These are phyloP conservation scores for Dryobotodes eremita DNA, from an alignment of 2,888 invertebrate species.

Conservation along the genomic window DNA sequence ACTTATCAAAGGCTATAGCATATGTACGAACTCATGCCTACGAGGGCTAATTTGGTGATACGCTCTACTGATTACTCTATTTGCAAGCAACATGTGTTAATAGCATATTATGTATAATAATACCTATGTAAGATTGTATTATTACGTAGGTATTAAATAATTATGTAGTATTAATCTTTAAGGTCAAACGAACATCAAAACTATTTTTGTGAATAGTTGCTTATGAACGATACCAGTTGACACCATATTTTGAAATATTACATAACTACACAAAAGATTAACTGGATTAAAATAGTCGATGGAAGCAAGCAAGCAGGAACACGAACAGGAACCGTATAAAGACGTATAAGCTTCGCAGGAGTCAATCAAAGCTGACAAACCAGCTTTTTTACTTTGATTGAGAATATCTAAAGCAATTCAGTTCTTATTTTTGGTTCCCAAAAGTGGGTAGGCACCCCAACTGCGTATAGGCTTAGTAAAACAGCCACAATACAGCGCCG, in stretches of 20 bases:
- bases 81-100: conserved; percentile 12
- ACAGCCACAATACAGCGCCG: conserved; percentile 5
- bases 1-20: neutral
- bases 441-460: conserved; percentile 22
- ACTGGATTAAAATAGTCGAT: conserved; percentile 9
- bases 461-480: conserved; percentile 16
- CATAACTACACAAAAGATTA: conserved; percentile 19
- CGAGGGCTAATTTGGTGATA: conserved; percentile 21
- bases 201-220: conserved; percentile 29
- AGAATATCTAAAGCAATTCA: conserved; percentile 31
- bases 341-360: conserved; percentile 33
- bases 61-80: neutral
- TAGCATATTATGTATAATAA: neutral
- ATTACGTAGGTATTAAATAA: neutral
- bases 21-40: conserved; percentile 11
- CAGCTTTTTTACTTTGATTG: conserved; percentile 30
- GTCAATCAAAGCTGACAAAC: conserved; percentile 52
- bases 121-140: neutral
- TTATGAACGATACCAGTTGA: conserved; percentile 18
- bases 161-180: conserved; percentile 16
- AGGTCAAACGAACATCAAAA: conserved; percentile 41
- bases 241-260: conserved; percentile 20
- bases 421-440: conserved; percentile 1
- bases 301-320: conserved; percentile 18
- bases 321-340: conserved; percentile 32